Percentiles rank a stretch among this genome's conserved stretches.
Conservation (phyloP, 2,113 vertebrate genomes). For the Dasyornis broadbenti region DNA sequence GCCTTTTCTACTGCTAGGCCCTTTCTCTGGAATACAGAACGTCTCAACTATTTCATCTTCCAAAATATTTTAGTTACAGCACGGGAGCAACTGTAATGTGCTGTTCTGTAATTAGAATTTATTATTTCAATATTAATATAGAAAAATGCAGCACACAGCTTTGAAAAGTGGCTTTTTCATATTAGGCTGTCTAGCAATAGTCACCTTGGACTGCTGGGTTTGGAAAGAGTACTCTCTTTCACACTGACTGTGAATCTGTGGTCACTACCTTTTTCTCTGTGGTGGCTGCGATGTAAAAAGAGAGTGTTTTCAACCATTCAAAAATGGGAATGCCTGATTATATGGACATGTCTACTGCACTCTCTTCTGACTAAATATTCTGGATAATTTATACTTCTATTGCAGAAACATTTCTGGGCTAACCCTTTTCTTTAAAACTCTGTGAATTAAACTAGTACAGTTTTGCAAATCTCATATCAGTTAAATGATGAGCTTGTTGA, state of each 20-base stretch:
- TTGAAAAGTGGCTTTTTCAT: not conserved
- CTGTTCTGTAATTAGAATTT: not conserved
- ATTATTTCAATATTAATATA: not conserved
- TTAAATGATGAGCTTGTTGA: not conserved
- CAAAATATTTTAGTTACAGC: not conserved
- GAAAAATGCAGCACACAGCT: not conserved
- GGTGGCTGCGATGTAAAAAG: not conserved
- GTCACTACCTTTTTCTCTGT: not conserved
- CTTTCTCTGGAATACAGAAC: not conserved
- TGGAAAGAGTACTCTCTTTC: not conserved
- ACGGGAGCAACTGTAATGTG: not conserved
- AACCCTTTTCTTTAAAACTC: not conserved
- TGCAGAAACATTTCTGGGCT: not conserved
- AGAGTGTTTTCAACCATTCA: not conserved
- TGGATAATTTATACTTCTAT: not conserved
- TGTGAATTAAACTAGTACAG: not conserved
- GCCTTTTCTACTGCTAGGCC: not conserved
- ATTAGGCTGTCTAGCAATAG: not conserved
- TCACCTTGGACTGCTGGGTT: not conserved
- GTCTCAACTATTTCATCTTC: not conserved
- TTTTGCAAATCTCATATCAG: not conserved
- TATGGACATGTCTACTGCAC: not conserved
- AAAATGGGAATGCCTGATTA: not conserved
- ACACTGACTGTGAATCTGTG: not conserved
- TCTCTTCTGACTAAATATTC: not conserved